These are phyloP conservation scores for Phycodurus eques DNA, from an alignment of 2,113 vertebrate genomes.

Conservation along the genomic window DNA sequence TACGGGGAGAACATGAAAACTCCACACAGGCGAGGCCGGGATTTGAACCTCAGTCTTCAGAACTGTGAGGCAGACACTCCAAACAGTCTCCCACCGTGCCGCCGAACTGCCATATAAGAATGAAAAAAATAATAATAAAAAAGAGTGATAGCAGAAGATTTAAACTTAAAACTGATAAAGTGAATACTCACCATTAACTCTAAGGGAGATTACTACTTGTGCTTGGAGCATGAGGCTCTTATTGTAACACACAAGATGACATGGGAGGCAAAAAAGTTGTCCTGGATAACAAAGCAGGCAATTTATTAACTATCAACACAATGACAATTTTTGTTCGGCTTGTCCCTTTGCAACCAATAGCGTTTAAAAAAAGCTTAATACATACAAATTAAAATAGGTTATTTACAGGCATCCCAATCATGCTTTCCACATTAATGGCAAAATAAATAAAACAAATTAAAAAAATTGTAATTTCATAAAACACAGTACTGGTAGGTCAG, in stretches of 20 bases:
- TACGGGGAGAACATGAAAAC: too few relatives aligned
- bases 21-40: too few relatives aligned
- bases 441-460: conserved; percentile 44
- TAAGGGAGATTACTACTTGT: not conserved
- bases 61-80: too few relatives aligned
- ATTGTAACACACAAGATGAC: too few relatives aligned
- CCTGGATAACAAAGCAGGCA: not conserved
- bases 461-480: conserved; percentile 23
- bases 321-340: conserved; percentile 69
- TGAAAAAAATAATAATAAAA: not conserved
- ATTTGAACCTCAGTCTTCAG: too few relatives aligned
- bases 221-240: not conserved
- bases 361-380: conserved; percentile 67
- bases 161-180: not conserved
- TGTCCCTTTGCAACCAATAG: conserved; percentile 58
- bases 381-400: conserved; percentile 65
- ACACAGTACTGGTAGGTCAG: not conserved
- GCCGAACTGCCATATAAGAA: not conserved
- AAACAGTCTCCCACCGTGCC: too few relatives aligned
- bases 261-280: not conserved
- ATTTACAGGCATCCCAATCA: conserved; percentile 64
- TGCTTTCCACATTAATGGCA: conserved; percentile 12
- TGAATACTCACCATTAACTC: not conserved
- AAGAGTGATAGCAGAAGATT: not conserved
- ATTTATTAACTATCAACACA: conserved; percentile 56